Conservation (phyloP, 1,140 invertebrate species). For the Trachelipus rathkii region DNA sequence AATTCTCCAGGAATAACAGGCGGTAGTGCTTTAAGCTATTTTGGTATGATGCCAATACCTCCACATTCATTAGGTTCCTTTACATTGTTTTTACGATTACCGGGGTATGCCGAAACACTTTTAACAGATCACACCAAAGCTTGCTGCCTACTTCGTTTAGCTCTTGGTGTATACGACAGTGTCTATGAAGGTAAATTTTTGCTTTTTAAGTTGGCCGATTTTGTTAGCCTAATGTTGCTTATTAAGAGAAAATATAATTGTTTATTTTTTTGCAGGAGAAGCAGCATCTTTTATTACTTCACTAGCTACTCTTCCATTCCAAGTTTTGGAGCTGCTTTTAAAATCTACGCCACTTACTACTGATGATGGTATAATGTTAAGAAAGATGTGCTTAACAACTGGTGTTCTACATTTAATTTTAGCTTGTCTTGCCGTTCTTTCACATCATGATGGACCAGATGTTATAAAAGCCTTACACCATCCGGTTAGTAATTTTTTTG, state of each 20-base stretch:
- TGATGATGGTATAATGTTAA: conserved; percentile 70
- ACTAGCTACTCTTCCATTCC: conserved; percentile 81
- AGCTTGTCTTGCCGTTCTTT: conserved; percentile 81
- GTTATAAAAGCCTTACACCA: conserved; percentile 37
- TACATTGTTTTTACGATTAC: conserved; percentile 77
- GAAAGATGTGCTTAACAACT: conserved; percentile 73
- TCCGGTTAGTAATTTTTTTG: conserved; percentile 27
- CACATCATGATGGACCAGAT: conserved; percentile 56
- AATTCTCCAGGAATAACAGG: neutral
- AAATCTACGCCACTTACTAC: conserved; percentile 72
- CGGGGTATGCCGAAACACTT: conserved; percentile 82
- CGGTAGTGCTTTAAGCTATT: neutral
- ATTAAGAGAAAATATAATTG: neutral
- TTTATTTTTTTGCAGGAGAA: conserved; percentile 56
- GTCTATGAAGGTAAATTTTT: neutral
- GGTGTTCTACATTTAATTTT: conserved; percentile 78
- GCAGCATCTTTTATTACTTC: conserved; percentile 69
- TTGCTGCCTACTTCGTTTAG: conserved; percentile 74
- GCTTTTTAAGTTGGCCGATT: neutral
- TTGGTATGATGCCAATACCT: conserved; percentile 58
- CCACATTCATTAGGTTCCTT: conserved; percentile 85
- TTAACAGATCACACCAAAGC: conserved; percentile 76
- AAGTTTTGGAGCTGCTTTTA: conserved; percentile 73
- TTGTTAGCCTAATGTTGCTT: neutral
- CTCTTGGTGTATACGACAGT: conserved; percentile 66